Percentiles rank a stretch among this genome's conserved stretches.
Evolutionary conservation across 2,888 invertebrate species (phyloP).

Genomic region (Magallana nippona): DNA sequence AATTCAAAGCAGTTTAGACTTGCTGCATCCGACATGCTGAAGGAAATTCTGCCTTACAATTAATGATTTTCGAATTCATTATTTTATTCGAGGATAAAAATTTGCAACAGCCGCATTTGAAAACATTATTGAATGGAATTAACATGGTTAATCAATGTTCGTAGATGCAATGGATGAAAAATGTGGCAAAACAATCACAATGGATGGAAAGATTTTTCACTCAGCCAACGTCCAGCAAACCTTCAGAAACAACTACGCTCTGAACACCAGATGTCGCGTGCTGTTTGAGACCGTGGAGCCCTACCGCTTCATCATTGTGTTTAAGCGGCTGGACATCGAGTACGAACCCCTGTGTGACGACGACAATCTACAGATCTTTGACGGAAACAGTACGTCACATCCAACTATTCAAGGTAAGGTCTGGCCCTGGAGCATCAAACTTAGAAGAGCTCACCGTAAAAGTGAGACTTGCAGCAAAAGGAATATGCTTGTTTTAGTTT

Average conservation of each 20-base stretch:
- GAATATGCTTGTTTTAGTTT: too few species aligned
- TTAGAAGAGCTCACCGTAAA: neutral
- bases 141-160: neutral
- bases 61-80: too few species aligned
- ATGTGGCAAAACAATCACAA: constrained; percentile 22
- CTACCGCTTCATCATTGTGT: constrained; percentile 55
- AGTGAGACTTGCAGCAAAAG: too few species aligned
- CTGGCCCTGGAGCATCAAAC: neutral
- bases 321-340: constrained; percentile 59
- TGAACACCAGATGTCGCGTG: constrained; percentile 54
- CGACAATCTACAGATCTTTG: constrained; percentile 55
- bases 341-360: constrained; percentile 60
- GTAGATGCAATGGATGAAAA: constrained; percentile 41
- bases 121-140: neutral
- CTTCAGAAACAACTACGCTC: constrained; percentile 53
- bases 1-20: too few species aligned
- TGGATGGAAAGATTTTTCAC: constrained; percentile 29
- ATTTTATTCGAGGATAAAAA: too few species aligned
- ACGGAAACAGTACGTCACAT: constrained; percentile 50
- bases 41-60: too few species aligned
- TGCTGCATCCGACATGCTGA: too few species aligned
- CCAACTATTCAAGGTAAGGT: constrained; percentile 51
- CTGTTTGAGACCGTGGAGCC: constrained; percentile 51
- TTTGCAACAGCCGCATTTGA: too few species aligned
- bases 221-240: constrained; percentile 49